These are phyloP conservation scores for Valencia hispanica DNA, from an alignment of 2,797 vertebrate genomes.

Conservation along the genomic window DNA sequence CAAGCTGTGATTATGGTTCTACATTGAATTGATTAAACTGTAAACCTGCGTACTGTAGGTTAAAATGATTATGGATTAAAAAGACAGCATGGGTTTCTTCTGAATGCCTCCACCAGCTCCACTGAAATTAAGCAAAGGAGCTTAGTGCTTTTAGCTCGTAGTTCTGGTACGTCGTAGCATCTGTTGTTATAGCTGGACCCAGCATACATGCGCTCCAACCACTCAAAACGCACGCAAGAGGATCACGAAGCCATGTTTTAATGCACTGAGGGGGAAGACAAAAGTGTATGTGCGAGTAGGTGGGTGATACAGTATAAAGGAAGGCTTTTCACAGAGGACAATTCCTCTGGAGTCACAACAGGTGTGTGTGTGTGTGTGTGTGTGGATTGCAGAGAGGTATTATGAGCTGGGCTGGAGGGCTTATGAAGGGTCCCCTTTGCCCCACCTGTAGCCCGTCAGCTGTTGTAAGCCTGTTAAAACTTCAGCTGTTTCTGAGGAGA, in stretches of 20 bases:
- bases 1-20: conserved; percentile 26
- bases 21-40: conserved; percentile 39
- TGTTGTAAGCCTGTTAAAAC: conserved; percentile 84
- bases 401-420: conserved; percentile 48
- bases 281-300: conserved; percentile 17
- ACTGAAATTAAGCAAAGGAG: conserved; percentile 61
- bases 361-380: conserved; percentile 65
- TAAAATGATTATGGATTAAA: conserved; percentile 68
- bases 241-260: conserved; percentile 56
- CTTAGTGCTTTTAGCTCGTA: conserved; percentile 64
- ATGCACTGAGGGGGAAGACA: conserved; percentile 29
- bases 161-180: conserved; percentile 53
- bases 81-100: conserved; percentile 40
- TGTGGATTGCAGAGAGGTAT: conserved; percentile 23
- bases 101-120: conserved; percentile 38
- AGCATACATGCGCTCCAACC: conserved; percentile 31
- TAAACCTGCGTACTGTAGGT: conserved; percentile 55
- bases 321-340: conserved; percentile 68
- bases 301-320: conserved; percentile 54
- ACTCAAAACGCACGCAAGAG: conserved; percentile 56
- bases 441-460: conserved; percentile 86
- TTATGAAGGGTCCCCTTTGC: conserved; percentile 79
- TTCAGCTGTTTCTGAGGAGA: conserved; percentile 86
- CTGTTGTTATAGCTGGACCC: conserved; percentile 59
- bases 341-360: conserved; percentile 80